Percentiles rank a stretch among this genome's conserved stretches.
phyloP scores from a whole-genome alignment of 2,888 invertebrate species.

The Notodonta dromedarius region DNA sequence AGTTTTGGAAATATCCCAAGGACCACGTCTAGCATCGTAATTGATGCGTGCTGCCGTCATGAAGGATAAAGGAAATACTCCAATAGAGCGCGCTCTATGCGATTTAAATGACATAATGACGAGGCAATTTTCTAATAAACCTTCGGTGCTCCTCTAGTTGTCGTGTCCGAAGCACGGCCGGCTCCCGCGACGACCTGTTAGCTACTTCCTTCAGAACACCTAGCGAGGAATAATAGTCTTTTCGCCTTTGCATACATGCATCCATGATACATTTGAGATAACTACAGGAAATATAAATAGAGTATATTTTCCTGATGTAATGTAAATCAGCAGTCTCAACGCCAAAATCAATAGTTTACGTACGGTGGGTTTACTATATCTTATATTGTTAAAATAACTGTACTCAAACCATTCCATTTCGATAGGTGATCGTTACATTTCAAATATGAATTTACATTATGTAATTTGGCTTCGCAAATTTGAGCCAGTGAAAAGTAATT shows the following conservation, averaged over 20 bases:
- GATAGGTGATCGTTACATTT: not conserved
- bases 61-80: constrained; percentile 84
- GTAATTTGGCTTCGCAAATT: too few species aligned
- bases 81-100: constrained; percentile 83
- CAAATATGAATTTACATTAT: too few species aligned
- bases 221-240: constrained; percentile 45
- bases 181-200: constrained; percentile 77
- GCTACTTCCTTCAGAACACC: constrained; percentile 77
- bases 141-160: constrained; percentile 77
- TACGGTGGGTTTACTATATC: not conserved
- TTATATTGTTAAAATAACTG: not conserved
- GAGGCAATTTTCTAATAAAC: constrained; percentile 84
- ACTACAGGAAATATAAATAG: not conserved
- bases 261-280: not conserved
- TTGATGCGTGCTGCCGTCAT: constrained; percentile 80
- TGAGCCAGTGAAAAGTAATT: too few species aligned
- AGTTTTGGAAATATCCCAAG: constrained; percentile 57
- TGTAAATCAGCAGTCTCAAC: not conserved
- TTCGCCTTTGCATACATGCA: constrained; percentile 18
- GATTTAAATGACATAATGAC: constrained; percentile 85
- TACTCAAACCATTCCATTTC: not conserved
- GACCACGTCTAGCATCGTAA: constrained; percentile 72
- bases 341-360: constrained; percentile 2
- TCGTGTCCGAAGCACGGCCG: constrained; percentile 70
- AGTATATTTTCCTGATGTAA: not conserved